Base-by-base conservation (phyloP, 2,888 invertebrate genomes). In the Caenorhabditis sp. region DNA sequence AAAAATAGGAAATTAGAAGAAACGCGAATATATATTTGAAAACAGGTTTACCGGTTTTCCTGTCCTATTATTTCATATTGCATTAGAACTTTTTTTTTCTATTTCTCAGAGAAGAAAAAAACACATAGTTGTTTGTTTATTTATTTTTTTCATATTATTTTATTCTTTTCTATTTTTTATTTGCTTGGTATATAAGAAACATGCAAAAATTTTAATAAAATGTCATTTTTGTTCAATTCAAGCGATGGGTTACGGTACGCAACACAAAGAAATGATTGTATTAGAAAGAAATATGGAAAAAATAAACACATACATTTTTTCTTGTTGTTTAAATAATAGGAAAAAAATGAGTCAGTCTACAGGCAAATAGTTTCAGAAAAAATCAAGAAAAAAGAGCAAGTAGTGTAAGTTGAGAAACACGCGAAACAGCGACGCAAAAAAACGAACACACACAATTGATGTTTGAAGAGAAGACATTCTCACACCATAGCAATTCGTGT, bases 391-490 rank as follows among this genome's bases (percentile, higher is more conserved):
- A 54, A 54, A 54, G 12, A 14, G 54, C 10, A 54, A 54, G 21
- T 23, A 31, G 31, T 43, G 43, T 43, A 43, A 43, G 43, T 43
- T 43, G 43, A 43, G 43, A 43, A 5, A 43, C 12, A 17, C 43
- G 17, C 12, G 43, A 14, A 43, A 17, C 43, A 43, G 43, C 12
- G 12, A 20, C 5, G n/a, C 5, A 54, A 26, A 26, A 12, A n/a
- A 54, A 54, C 25, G n/a, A 12, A 26, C 14, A 54, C 54, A 26
- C 54, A 54, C 12, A 26, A 54, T 54, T 23, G 54, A 26, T 26
- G 25, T 54, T 23, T 26, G 54, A 54, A 54, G 54, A 23, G 25
- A 26, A 54, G 54, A 54, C 25, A 54, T 43, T 43, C 43, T 43
- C 43, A 43, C 43, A 43, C 43, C 43, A 43, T 43, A 43, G 43